phyloP scores from a whole-genome alignment of 1,140 invertebrate species.

The Cecropterus lyciades region DNA sequence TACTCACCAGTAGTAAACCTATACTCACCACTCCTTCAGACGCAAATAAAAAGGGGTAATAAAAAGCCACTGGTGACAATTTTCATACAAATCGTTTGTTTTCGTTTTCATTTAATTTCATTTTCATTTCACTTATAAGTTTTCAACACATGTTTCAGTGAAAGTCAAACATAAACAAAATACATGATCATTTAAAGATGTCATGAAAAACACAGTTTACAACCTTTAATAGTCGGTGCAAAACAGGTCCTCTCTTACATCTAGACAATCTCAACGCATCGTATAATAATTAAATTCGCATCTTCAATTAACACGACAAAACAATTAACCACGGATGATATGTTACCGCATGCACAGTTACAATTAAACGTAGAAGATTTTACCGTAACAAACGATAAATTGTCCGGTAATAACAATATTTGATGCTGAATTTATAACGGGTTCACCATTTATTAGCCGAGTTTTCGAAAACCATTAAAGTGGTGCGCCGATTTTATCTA shows the following conservation, averaged over 20 bases:
- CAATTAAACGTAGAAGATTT: constrained; percentile 25
- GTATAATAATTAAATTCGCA: constrained; percentile 10
- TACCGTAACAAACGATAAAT: constrained; percentile 24
- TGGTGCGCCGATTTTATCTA: constrained; percentile 55
- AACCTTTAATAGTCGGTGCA: not conserved
- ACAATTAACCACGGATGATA: constrained; percentile 26
- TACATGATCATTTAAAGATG: too few species aligned
- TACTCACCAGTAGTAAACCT: too few species aligned
- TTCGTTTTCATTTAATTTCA: too few species aligned
- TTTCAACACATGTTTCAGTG: too few species aligned
- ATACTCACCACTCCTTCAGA: too few species aligned
- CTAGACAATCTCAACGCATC: not conserved
- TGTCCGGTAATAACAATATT: constrained; percentile 39
- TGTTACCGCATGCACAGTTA: constrained; percentile 15
- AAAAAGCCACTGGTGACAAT: too few species aligned
- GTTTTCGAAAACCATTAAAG: constrained; percentile 52
- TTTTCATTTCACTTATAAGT: too few species aligned
- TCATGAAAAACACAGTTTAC: not conserved
- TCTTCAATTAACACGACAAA: constrained; percentile 26
- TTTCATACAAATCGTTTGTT: too few species aligned
- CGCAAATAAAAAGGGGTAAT: too few species aligned
- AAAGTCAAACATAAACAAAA: too few species aligned
- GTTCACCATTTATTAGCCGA: constrained; percentile 39
- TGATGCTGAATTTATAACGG: constrained; percentile 35
- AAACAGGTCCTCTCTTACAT: not conserved